Evolutionary conservation across 2,797 vertebrate species (phyloP).

Genomic region (Pipistrellus nathusii): DNA sequence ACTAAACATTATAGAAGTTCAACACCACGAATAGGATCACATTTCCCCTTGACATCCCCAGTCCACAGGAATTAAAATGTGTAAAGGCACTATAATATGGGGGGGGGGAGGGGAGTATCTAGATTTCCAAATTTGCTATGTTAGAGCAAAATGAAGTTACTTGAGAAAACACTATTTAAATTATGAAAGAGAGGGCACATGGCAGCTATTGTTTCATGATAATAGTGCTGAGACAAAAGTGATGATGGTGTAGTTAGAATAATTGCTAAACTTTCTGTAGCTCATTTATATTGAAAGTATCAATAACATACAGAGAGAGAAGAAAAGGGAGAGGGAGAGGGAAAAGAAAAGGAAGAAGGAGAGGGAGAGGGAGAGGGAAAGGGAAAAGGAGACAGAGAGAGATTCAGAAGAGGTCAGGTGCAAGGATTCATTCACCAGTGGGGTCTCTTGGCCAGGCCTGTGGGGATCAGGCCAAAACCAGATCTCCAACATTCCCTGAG

Average conservation of each 20-base stretch:
- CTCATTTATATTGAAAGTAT: not conserved
- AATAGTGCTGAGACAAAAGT: not conserved
- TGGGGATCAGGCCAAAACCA: too few relatives aligned
- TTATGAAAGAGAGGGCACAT: not conserved
- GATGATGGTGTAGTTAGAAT: not conserved
- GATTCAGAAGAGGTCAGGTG: not conserved
- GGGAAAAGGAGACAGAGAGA: not conserved
- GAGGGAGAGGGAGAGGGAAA: not conserved
- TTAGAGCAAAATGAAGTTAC: not conserved
- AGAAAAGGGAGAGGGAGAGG: not conserved
- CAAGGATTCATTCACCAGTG: too few relatives aligned
- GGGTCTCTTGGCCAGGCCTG: too few relatives aligned
- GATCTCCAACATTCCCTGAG: too few relatives aligned
- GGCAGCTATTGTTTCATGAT: not conserved
- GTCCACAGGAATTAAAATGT: not conserved
- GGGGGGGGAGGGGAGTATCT: not conserved
- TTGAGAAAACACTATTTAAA: not conserved
- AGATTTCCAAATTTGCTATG: not conserved
- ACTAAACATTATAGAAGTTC: not conserved
- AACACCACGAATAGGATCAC: not conserved
- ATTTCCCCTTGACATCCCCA: not conserved
- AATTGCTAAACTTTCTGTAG: not conserved
- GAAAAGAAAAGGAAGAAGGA: accelerated
- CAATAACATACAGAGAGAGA: not conserved
- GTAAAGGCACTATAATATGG: not conserved